Base-by-base conservation (phyloP, 2,888 invertebrate genomes). In the Caenorhabditis afra region DNA sequence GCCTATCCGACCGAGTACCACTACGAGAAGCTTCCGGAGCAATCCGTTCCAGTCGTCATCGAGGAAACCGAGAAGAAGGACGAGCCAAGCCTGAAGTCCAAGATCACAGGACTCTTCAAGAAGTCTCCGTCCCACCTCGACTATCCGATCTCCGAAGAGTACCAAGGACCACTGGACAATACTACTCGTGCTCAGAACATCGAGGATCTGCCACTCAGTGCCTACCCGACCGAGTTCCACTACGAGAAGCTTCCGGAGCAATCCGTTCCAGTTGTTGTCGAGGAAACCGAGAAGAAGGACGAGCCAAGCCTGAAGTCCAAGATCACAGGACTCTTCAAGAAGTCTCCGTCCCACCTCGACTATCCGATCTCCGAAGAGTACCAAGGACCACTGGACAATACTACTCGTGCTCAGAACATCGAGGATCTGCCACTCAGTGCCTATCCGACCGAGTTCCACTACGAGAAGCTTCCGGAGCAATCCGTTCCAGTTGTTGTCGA, bases 301-400 rank as follows among this genome's bases (percentile, higher is more conserved):
- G 64, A 64, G 23, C 64, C 39, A 52, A 41, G 22, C 22, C n/a
- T 64, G 41, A 64, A 64, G 22, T 65, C 61, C 75, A 83, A 84
- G 66, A 57, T 74, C 53, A 66, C 65, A 12, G 66, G 79, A 58
- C 57, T 70, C 39, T 67, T 76, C 76, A 64, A 64, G 35, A 65
- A 65, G 44, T 65, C 65, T 29, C 65, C 78, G 23, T 79, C 83
- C 39, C 83, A 84, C 22, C 74, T 73, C 37, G 81, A 83, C 64
- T 81, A 81, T 47, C 83, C 83, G 37, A 61, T 61, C 11, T 71
- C 78, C 45, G 70, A 71, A 14, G 44, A 29, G n/a, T 70, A 75
- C 49, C 58, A 57, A 14, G 81, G 66, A 45, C 73, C 76, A 64
- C 37, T 65, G 20, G 81, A 71, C 22, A 52, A 62, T 22, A 82